Base-by-base conservation (phyloP, 2,113 vertebrate genomes). In the Oriolus oriolus region DNA sequence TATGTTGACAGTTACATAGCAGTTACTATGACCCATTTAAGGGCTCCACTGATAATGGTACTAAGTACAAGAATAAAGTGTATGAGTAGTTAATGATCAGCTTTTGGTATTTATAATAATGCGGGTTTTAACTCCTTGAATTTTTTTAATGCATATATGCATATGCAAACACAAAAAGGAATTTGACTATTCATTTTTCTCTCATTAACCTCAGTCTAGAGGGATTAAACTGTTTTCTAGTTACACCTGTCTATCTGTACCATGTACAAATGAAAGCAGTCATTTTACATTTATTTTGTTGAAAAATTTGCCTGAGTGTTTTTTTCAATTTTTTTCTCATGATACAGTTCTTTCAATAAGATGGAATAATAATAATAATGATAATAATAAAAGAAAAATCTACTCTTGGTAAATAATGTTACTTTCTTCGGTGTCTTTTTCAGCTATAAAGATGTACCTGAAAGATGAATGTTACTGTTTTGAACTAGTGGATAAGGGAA, bases 191-290 rank as follows among this genome's bases (percentile, higher is more conserved):
- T 89, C 53, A 14, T 70, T 57, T 92, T 96, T 92, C 52, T 89
- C 54, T 84, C 63, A 47, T 53, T 90, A 47, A 53, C 61, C 27
- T 89, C 82, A 57, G 68, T 44, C 59, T 65, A 71, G 90, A 86
- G 66, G 84, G 57, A 83, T 85, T 68, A 83, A 86, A 89, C 77
- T 95, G 76, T 93, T 91, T 84, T 86, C 78, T 88, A 78, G 69
- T 91, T 37, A 73, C 71, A 78, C 13, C 78, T 90, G 45, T 47
- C 76, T 97, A 53, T 94, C 90, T 96, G 89, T 96, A 96, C 94
- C 85, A 28, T 95, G 96, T 92, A 91, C 92, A 95, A 80, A 89
- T 30, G 87, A 90, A 95, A 95, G 95, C 90, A 93, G 87, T 96
- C 70, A 73, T 81, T 84, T 88, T 44, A 70, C 74, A 78, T 69